Evolutionary conservation across 2,888 invertebrate species (phyloP), one percentile per base, ranked within the genome.

Genomic region (Netelia virgata): DNA sequence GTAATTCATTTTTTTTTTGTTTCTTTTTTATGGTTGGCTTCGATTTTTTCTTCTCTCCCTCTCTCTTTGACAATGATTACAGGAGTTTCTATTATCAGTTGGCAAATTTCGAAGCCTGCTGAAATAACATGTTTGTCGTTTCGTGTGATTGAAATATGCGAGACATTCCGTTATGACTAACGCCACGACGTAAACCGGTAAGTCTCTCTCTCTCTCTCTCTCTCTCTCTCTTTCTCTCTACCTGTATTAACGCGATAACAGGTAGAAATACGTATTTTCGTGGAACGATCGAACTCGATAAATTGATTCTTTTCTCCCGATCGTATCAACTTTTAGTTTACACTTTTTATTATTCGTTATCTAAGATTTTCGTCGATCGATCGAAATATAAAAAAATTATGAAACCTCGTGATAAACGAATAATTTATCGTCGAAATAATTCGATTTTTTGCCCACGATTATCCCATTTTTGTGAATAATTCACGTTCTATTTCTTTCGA

Each of bases 61-160:
- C 28, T 20, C 18, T 36, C 36, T 63, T 14, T n/a, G 5, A 11
- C 11, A 77, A 16, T 47, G 78, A 83, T 83, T 83, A 83, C 69
- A 53, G 23, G 74, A 83, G 74, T 11, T 68, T 83, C 63, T 61
- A 72, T 74, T 68, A 76, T 80, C 79, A 59, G 57, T 76, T 28
- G 66, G 50, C 47, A 66, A 83, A 83, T 80, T 72, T 59, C 41
- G 43, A 72, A 66, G n/a, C 1, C 59, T 43, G 64, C 75, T 70
- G 74, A 70, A 79, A 83, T 75, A 83, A 83, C 79, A 83, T 79
- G 83, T 83, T 82, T 76, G 69, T 83, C 68, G 66, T 18, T 18
- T 70, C 23, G 64, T 23, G 14, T 20, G 59, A 68, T 76, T 59
- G 47, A 76, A 68, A 68, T 76, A 75, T 66, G 70, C 63, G 55